Evolutionary conservation across 2,113 vertebrate genomes (phyloP).

Genomic region (Anguilla japonica): DNA sequence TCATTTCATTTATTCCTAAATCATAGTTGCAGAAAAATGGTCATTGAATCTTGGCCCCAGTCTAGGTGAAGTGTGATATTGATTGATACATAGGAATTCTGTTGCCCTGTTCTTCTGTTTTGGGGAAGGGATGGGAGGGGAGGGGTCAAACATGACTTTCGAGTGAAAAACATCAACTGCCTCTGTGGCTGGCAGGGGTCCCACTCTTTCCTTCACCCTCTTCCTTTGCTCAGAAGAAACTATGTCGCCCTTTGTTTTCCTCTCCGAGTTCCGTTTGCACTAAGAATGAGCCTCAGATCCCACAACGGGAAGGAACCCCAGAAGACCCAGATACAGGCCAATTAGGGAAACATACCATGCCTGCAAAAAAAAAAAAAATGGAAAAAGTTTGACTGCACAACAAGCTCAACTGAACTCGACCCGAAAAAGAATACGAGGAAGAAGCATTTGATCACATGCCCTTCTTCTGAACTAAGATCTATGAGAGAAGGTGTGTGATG

Average conservation of each 20-base stretch:
- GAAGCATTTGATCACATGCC: not conserved
- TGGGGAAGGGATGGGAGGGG: not conserved
- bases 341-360: slow-evolving; percentile 13
- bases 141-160: not conserved
- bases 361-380: not conserved
- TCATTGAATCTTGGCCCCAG: not conserved
- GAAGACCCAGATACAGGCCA: slow-evolving; percentile 6
- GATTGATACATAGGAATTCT: not conserved
- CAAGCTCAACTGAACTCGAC: not conserved
- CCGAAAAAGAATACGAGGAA: not conserved
- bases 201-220: slow-evolving; percentile 11
- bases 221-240: slow-evolving; percentile 26
- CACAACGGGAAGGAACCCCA: not conserved
- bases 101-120: not conserved
- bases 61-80: not conserved
- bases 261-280: slow-evolving; percentile 19
- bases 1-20: not conserved
- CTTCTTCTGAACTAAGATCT: not conserved
- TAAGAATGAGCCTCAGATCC: not conserved
- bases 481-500: not conserved
- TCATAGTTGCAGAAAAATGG: not conserved
- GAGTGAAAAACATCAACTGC: slow-evolving; percentile 8
- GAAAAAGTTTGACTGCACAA: not conserved
- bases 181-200: not conserved
- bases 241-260: slow-evolving; percentile 32